These are phyloP conservation scores for Rotaria macrura DNA, from an alignment of 2,888 invertebrate species.

Conservation along the genomic window DNA sequence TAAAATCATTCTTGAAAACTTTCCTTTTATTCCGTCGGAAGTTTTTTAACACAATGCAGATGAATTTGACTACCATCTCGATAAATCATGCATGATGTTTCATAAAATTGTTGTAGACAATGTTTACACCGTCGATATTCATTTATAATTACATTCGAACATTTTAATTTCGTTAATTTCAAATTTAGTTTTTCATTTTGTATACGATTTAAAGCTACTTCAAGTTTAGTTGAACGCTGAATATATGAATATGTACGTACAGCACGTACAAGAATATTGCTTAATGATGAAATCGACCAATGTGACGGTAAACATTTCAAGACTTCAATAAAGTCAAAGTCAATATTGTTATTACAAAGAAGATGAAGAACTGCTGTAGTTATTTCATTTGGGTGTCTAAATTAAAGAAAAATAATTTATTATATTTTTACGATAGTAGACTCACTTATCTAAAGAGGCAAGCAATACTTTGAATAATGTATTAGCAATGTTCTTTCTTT, in stretches of 20 bases:
- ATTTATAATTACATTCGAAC: neutral
- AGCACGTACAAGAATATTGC: neutral
- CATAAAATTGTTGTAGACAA: constrained; percentile 11
- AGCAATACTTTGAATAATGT: neutral
- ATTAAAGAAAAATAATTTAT: neutral
- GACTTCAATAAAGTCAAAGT: neutral
- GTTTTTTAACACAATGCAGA: neutral
- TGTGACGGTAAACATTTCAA: neutral
- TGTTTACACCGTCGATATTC: neutral
- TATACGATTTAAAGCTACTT: neutral
- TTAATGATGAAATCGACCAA: neutral
- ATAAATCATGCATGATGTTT: neutral
- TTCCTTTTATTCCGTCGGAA: neutral
- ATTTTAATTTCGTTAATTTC: neutral
- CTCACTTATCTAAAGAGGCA: neutral
- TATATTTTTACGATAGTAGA: neutral
- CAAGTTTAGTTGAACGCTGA: neutral
- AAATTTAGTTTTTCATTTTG: neutral
- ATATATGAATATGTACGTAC: neutral
- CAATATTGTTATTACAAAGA: neutral
- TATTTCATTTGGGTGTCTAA: neutral
- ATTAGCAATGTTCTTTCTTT: neutral
- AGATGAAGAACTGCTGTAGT: neutral
- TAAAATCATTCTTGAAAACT: no score
- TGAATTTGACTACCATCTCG: neutral